Conservation (phyloP, 2,888 invertebrate species). For the Xestia sexstrigata region DNA sequence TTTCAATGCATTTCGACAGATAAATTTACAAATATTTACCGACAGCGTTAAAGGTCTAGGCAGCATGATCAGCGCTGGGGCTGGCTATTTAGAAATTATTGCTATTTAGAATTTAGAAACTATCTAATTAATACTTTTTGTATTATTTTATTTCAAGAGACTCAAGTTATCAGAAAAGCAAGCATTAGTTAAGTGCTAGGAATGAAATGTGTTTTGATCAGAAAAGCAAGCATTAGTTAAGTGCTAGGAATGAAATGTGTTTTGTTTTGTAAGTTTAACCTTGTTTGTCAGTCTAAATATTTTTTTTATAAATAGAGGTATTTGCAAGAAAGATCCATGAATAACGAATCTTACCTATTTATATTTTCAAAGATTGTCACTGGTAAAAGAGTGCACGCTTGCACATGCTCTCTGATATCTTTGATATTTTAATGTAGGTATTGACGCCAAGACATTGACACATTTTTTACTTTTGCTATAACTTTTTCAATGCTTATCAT, state of each 20-base stretch:
- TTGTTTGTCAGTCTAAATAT: background rate
- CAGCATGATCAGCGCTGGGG: no score
- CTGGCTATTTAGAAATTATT: background rate
- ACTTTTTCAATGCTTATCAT: no score
- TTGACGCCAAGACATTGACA: no score
- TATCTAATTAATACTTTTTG: background rate
- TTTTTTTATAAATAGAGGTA: background rate
- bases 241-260: background rate
- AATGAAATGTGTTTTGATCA: background rate
- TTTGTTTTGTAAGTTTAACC: conserved; percentile 7
- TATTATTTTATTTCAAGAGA: background rate
- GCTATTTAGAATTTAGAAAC: background rate
- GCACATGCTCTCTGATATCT: background rate
- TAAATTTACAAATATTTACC: no score
- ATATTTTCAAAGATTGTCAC: background rate
- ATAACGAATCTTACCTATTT: background rate
- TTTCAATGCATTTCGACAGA: background rate
- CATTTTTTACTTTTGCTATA: background rate
- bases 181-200: no score
- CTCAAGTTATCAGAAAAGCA: background rate
- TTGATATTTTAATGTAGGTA: background rate
- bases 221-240: no score
- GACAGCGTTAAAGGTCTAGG: no score
- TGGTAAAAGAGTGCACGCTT: background rate
- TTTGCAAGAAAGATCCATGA: background rate